Evolutionary conservation across 2,797 vertebrate genomes (phyloP).

Genomic region (Gallirallus australis): DNA sequence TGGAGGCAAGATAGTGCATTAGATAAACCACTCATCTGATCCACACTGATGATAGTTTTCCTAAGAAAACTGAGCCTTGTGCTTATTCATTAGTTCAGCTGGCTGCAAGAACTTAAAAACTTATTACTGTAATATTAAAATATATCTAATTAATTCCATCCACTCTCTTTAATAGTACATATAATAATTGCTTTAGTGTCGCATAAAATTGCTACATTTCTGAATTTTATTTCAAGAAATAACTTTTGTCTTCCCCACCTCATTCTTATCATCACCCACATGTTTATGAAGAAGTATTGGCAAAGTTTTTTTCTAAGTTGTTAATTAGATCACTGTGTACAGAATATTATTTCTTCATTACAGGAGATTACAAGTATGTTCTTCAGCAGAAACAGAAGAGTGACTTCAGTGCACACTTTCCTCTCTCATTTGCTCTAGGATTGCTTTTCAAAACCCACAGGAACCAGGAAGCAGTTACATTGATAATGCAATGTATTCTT

Average conservation of each 20-base stretch:
- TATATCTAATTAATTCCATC: neutral
- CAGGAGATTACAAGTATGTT: neutral
- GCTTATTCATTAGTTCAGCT: neutral
- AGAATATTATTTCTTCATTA: slow-evolving; percentile 37
- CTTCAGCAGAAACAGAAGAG: neutral
- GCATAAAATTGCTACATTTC: neutral
- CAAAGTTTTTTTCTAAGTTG: neutral
- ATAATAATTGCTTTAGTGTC: neutral
- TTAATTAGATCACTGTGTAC: slow-evolving; percentile 22
- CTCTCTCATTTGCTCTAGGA: neutral
- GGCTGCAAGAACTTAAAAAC: neutral
- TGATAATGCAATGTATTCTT: neutral
- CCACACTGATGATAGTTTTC: neutral
- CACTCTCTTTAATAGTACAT: neutral
- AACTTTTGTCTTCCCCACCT: neutral
- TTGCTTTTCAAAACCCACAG: neutral
- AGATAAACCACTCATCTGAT: neutral
- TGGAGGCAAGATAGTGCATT: neutral
- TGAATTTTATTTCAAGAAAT: neutral
- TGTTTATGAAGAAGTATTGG: neutral
- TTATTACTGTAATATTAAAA: neutral
- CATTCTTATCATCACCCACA: neutral
- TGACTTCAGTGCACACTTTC: neutral
- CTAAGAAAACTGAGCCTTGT: neutral
- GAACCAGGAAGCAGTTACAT: neutral